Evolutionary conservation across 2,797 vertebrate species (phyloP), one percentile per base, ranked within the genome.

Genomic region (Lycodopsis pacificus): DNA sequence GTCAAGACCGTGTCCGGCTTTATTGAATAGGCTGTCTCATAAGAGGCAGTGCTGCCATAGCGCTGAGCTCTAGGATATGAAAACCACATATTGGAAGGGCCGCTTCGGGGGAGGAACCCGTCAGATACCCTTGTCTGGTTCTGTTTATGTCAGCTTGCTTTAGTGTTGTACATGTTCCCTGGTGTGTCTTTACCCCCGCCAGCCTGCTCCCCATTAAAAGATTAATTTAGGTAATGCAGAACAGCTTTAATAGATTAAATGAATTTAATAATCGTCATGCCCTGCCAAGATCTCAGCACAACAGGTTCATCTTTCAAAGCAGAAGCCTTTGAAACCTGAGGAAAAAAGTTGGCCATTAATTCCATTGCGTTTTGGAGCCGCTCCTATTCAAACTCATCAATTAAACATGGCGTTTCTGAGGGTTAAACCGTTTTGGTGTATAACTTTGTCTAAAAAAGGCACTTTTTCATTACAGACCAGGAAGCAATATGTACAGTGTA

Each of bases 191-290:
- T 85, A 81, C 82, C 80, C 78, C 83, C 48, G 30, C 73, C 78
- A 68, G 68, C 62, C 90, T 88, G 91, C 73, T 80, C 85, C 79
- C 69, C 75, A 86, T 88, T 88, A 91, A 91, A 86, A 91, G 88
- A 86, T 80, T 86, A 57, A 94, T 92, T 91, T 90, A 87, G 83
- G 82, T 94, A 94, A 94, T 94, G 87, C 80, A 84, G 85, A 90
- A 61, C 92, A 95, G 92, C 86, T 93, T 93, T 92, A 90, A 92
- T 90, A 91, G 88, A 94, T 92, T 92, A 89, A 89, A 93, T 93
- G 68, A 88, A 93, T 93, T 92, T 92, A 93, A 94, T 94, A 92
- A 94, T 89, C 63, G 64, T 79, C 81, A 77, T 79, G 82, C 68
- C 69, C 80, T 89, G 89, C 91, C 88, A 91, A 86, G 86, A 77